Evolutionary conservation across 2,888 invertebrate genomes (phyloP), one percentile per base, ranked within the genome.

Genomic region (Corythucha ciliata): DNA sequence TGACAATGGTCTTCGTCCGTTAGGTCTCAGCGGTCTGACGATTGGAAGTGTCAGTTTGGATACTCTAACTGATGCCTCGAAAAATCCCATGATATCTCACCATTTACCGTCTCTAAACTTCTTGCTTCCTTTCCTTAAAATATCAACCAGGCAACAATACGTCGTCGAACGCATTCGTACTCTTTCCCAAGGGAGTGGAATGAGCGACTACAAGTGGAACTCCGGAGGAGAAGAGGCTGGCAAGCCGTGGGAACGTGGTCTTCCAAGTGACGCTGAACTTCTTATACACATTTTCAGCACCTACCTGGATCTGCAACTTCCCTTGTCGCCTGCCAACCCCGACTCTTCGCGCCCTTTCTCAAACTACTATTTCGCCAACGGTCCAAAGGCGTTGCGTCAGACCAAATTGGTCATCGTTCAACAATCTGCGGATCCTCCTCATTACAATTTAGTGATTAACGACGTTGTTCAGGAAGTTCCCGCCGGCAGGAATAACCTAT

Each of bases 151-250:
- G 71, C 91, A 91, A 68, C 83, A 86, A 64, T 93, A 92, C 72
- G 71, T 89, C 14, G 82, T 85, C 41, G 79, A 78, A 56, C 74
- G 93, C 60, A 44, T 58, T 63, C 34, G 65, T 74, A 83, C 85
- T 62, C 72, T 93, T 56, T 77, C 84, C 1, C 78, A 76, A 64
- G 90, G 89, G 55, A 87, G 90, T 8, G 89, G 89, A 64, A 83
- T 93, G 72, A 83, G 87, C 63, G 83, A 83, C 62, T 94, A 84
- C 70, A 80, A 80, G 58, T 93, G 93, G 92, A 81, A 83, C 69
- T 77, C 81, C 52, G 92, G 92, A 39, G 82, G 84, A 34, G 71
- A 71, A 24, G 76, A 78, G 62, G 77, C 80, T 62, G 80, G 80
- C 14, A 79, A 83, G 62, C 78, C 77, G 41, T 90, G 91, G 90